These are phyloP conservation scores for Scaptomyza flava DNA, from an alignment of 2,888 invertebrate species.

Conservation along the genomic window DNA sequence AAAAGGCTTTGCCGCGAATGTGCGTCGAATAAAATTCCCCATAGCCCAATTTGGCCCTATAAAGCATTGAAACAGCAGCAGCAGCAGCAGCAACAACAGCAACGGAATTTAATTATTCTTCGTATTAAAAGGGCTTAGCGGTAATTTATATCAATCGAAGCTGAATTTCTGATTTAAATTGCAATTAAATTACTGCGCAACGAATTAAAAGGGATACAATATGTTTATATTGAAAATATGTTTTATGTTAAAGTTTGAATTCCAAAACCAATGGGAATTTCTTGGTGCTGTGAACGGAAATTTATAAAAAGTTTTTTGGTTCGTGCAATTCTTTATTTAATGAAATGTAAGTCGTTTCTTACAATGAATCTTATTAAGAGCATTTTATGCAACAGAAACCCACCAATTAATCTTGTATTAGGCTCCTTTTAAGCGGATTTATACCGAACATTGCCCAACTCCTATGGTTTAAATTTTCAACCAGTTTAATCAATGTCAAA, in stretches of 20 bases:
- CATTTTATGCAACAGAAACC: too few relatives aligned
- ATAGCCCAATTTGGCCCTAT: constrained; percentile 36
- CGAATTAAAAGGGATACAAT: neutral
- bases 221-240: neutral
- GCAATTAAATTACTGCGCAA: neutral
- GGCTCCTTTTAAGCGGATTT: too few relatives aligned
- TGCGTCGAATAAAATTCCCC: constrained; percentile 25
- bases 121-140: constrained; percentile 41
- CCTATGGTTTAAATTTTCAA: too few relatives aligned
- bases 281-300: too few relatives aligned
- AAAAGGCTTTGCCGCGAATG: constrained; percentile 29
- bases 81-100: constrained; percentile 4
- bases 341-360: too few relatives aligned
- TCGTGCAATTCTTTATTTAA: too few relatives aligned
- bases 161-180: constrained; percentile 8
- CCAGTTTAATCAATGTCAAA: too few relatives aligned
- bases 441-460: too few relatives aligned
- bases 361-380: too few relatives aligned
- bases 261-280: neutral
- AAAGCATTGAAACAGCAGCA: constrained; percentile 36
- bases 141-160: constrained; percentile 34
- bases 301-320: too few relatives aligned
- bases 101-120: constrained; percentile 33
- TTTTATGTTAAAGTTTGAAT: neutral
- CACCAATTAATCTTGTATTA: too few relatives aligned